Base-by-base conservation (phyloP, 1,140 invertebrate genomes). In the Scaptomyza montana region DNA sequence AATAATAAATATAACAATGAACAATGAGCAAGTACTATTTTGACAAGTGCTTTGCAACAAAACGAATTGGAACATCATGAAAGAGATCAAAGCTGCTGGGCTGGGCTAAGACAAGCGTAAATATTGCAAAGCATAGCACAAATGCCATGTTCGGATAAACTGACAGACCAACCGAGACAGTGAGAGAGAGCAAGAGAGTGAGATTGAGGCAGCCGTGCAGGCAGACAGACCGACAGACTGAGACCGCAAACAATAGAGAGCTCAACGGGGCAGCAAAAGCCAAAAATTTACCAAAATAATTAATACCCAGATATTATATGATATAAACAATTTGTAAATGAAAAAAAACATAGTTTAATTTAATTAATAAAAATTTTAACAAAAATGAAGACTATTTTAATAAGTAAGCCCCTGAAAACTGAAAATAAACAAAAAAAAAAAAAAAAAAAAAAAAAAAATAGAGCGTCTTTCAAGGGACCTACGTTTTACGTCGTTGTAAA, bases 21-120 rank as follows among this genome's bases (percentile, higher is more conserved):
- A 75, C 74, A 75, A 56, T 71, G 62, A 62, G 64, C 61, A 81
- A 82, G 78, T 74, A 25, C 2, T 25, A 82, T 82, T 82, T 82
- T 78, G 78, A 86, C 81, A 86, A 86, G 78, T 78, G 65, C 67
- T 73, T 78, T 67, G 65, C 78, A 85, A 69, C 64, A 54, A 63
- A 80, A 72, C 41, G 57, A 82, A 50, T 74, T 49, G 19, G 72
- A 85, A 77, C 77, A 81, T 79, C 80, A 85, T 67, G 75, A 73
- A 76, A 69, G 65, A 87, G 82, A 86, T 86, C 81, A 86, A 82
- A 82, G 82, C 71, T 73, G 50, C 43, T 62, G 65, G 21, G 50
- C 74, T 78, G 65, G 21, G 50, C 74, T 78, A 87, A 86, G 82
- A 86, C 82, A 87, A 78, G 78, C 82, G 82, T 86, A 78, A 86